Base-by-base conservation (phyloP, 2,888 invertebrate species). In the Neoaliturus tenellus region DNA sequence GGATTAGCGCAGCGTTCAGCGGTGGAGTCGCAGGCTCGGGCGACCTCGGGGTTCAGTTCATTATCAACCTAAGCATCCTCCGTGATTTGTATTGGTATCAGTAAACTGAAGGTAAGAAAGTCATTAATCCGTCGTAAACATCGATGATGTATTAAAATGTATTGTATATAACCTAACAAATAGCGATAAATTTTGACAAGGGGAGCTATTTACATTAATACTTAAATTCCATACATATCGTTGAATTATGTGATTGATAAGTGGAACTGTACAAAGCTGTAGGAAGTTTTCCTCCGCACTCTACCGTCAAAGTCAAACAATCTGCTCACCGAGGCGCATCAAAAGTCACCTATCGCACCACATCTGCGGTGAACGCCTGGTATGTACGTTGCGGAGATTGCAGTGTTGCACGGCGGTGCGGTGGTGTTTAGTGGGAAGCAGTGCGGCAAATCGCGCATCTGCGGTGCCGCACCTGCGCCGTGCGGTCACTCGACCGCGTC, bases 361-460 rank as follows among this genome's bases (percentile, higher is more conserved):
- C 14, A 62, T 28, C 62, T 28, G 28, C 62, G 1, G 14, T 10
- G 14, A 31, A 14, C 62, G 14, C 12, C 28, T 31, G 62, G 62
- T 55, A 44, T 44, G n/a, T n/a, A n/a, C n/a, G n/a, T n/a, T n/a
- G 44, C 44, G 51, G 23, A 67, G 69, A 69, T 69, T 39, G 14
- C 69, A 17, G 41, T 31, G 23, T 39, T 39, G 41, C 71, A 4
- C 33, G 2, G 28, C 25, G 41, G 75, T 39, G 71, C 33, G 2
- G 28, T 17, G 41, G 75, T 39, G 71, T 35, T 75, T 75, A 75
- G 78, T 78, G 78, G 48, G 33, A 78, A 78, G 55, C 78, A 55
- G 78, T 55, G 78, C 78, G 78, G 78, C 55, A 78, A 51, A 78
- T 78, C 78, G 78, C 33, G 33, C 78, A 48, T 33, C 48, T 78